These are phyloP conservation scores for Drosophila kepulauana DNA, from an alignment of 1,140 invertebrate species.

Conservation along the genomic window DNA sequence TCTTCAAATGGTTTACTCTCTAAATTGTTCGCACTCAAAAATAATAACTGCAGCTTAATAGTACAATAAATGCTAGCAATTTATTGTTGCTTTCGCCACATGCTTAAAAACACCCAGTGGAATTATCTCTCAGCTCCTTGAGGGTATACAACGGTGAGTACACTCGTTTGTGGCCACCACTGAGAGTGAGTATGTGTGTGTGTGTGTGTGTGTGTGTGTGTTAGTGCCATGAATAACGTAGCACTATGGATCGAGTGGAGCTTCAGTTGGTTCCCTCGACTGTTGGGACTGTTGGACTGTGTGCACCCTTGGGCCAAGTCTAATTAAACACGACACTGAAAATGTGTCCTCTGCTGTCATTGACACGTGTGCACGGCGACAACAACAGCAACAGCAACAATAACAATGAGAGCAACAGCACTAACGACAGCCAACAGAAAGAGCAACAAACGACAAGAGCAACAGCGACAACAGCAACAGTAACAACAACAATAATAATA, in stretches of 20 bases:
- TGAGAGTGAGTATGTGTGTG: not conserved
- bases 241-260: constrained; percentile 33
- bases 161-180: constrained; percentile 1
- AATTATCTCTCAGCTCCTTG: not conserved
- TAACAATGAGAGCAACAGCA: constrained; percentile 35
- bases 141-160: constrained; percentile 14
- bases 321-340: constrained; percentile 81
- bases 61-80: not conserved
- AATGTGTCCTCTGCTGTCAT: constrained; percentile 73
- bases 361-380: constrained; percentile 70
- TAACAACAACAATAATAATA: constrained; percentile 64
- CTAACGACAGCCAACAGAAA: too few species aligned
- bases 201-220: too few species aligned
- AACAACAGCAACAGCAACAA: constrained; percentile 34
- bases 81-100: not conserved
- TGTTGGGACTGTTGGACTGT: constrained; percentile 6
- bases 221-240: constrained; percentile 35
- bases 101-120: constrained; percentile 1
- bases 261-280: constrained; percentile 11
- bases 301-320: constrained; percentile 72
- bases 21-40: too few species aligned
- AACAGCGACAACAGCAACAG: constrained; percentile 38
- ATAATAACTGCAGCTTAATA: not conserved
- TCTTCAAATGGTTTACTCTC: too few species aligned
- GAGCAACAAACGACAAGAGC: too few species aligned